These are phyloP conservation scores for Diploscapter pachys DNA, from an alignment of 1,140 invertebrate species.

Conservation along the genomic window DNA sequence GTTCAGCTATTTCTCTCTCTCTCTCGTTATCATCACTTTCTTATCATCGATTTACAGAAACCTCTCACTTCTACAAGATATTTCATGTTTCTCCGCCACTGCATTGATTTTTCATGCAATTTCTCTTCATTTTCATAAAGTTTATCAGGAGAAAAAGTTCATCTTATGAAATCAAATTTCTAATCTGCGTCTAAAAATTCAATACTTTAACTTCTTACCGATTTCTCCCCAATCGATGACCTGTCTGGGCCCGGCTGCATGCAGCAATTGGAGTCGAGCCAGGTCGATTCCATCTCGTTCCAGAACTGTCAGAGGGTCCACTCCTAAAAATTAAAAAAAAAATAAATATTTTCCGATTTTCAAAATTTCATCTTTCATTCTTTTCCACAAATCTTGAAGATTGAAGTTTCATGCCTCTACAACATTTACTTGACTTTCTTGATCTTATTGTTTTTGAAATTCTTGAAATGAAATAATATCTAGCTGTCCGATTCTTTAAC, in stretches of 20 bases:
- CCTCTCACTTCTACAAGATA: too few species aligned
- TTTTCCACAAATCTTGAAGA: too few species aligned
- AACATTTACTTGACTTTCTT: too few species aligned
- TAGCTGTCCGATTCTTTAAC: too few species aligned
- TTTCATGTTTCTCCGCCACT: neutral
- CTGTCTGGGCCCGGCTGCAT: constrained; percentile 41
- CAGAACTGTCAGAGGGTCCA: constrained; percentile 72
- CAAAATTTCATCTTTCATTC: too few species aligned
- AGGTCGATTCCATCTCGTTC: constrained; percentile 49
- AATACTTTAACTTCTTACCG: constrained; percentile 19
- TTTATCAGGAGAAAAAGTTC: neutral
- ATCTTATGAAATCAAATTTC: constrained; percentile 27
- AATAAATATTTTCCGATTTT: neutral
- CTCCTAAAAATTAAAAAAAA: constrained; percentile 44
- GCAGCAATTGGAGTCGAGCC: constrained; percentile 46
- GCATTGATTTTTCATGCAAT: neutral
- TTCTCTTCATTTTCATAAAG: neutral
- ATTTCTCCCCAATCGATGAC: constrained; percentile 49
- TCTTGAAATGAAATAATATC: too few species aligned
- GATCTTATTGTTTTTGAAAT: too few species aligned
- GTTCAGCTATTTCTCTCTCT: neutral
- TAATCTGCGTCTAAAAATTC: constrained; percentile 8
- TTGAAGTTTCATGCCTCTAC: too few species aligned
- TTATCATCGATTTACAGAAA: too few species aligned
- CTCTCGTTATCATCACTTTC: neutral